Evolutionary conservation across 2,113 vertebrate genomes (phyloP).

Genomic region (Microcebus lehilahytsara): DNA sequence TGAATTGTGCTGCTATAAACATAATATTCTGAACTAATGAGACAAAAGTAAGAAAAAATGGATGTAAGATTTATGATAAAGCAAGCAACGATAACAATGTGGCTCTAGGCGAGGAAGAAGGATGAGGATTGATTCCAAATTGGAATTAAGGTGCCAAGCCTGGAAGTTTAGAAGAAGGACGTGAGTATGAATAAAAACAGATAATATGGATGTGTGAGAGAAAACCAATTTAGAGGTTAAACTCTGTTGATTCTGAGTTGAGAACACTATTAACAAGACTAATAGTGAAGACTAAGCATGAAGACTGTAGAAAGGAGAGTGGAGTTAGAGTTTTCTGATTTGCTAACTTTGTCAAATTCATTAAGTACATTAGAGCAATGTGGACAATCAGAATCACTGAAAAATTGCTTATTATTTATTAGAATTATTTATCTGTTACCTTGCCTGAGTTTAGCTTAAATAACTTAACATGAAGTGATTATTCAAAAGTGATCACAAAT

Average conservation of each 20-base stretch:
- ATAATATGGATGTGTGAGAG: background rate
- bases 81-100: background rate
- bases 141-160: background rate
- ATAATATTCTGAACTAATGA: background rate
- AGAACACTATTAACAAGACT: background rate
- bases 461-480: constrained; percentile 19
- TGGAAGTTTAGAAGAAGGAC: background rate
- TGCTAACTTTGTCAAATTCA: background rate
- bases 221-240: background rate
- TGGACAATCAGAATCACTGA: background rate
- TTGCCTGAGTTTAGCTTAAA: background rate
- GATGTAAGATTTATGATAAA: background rate
- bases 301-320: background rate
- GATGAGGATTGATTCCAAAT: background rate
- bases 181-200: background rate
- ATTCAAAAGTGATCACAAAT: constrained; percentile 18
- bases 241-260: background rate
- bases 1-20: too few relatives aligned
- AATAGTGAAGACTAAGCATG: background rate
- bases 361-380: background rate
- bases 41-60: background rate
- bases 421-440: background rate
- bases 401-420: background rate
- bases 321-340: background rate
- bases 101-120: background rate